Evolutionary conservation across 2,113 vertebrate genomes (phyloP).

Genomic region (Helogale parvula): DNA sequence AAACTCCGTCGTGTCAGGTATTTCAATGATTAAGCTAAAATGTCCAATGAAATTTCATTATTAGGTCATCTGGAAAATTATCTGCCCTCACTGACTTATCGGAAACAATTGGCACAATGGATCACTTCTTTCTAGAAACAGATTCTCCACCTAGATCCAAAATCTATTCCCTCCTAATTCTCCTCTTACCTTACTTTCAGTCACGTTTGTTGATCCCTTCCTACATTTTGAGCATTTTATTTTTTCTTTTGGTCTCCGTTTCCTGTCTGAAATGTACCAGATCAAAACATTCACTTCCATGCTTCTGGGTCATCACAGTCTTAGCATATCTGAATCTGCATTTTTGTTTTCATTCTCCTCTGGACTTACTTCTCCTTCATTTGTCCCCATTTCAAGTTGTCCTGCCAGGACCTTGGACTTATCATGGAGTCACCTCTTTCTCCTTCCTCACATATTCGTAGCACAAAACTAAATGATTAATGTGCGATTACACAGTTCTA

Average conservation of each 20-base stretch:
- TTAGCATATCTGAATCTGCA: background rate
- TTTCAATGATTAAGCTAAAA: background rate
- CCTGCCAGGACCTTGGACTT: background rate
- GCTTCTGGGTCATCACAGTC: background rate
- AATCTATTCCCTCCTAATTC: background rate
- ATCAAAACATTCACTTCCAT: background rate
- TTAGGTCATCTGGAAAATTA: background rate
- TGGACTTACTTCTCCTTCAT: background rate
- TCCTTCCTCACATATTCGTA: background rate
- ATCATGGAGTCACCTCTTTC: background rate
- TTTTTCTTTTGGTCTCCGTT: background rate
- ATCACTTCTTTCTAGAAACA: background rate
- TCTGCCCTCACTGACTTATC: background rate
- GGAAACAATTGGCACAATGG: background rate
- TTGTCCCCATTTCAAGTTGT: background rate
- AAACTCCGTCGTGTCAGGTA: background rate
- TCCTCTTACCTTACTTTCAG: background rate
- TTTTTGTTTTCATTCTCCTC: background rate
- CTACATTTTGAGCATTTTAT: background rate
- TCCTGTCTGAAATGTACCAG: background rate
- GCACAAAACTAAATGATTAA: background rate
- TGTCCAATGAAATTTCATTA: background rate
- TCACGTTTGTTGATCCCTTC: background rate
- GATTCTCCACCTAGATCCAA: background rate
- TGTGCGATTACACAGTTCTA: background rate